Conservation (phyloP, 2,888 invertebrate genomes). For the Adelognathus sp. region DNA sequence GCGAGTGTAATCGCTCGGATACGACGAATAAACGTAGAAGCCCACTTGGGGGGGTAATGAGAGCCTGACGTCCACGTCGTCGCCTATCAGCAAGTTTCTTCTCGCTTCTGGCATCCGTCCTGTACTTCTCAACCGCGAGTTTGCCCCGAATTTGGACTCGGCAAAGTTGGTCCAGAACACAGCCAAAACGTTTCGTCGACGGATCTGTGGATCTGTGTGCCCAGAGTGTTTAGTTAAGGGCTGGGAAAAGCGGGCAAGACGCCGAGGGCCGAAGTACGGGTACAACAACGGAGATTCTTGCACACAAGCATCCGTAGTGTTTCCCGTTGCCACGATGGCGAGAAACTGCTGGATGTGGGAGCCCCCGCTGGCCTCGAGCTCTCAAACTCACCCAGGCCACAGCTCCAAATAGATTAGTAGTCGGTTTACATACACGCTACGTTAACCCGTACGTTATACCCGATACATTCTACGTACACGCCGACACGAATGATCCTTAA, state of each 20-base stretch:
- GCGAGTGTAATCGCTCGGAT: conserved; percentile 30
- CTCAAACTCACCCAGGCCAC: neutral
- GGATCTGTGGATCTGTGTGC: neutral
- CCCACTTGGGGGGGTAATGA: conserved; percentile 31
- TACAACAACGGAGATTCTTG: neutral
- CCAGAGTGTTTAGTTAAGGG: too few species aligned
- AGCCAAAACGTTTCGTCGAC: conserved; percentile 14
- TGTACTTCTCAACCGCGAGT: conserved; percentile 14
- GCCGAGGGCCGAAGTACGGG: neutral
- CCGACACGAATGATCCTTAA: neutral
- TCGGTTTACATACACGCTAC: conserved; percentile 9
- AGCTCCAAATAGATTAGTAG: conserved; percentile 21
- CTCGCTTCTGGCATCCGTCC: neutral
- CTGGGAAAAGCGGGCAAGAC: neutral
- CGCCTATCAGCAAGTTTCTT: conserved; percentile 14
- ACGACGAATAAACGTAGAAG: conserved; percentile 40
- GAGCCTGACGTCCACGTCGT: conserved; percentile 12
- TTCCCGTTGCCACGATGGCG: neutral
- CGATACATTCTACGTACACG: neutral
- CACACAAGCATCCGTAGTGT: neutral
- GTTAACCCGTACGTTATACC: conserved; percentile 2
- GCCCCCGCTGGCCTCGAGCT: neutral
- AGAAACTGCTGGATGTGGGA: conserved; percentile 32
- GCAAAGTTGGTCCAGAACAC: neutral
- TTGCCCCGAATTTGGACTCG: conserved; percentile 16